Percentiles rank a stretch among this genome's conserved stretches.
These are phyloP conservation scores for Drosophila teissieri DNA, from an alignment of 1,140 invertebrate species.

Conservation along the genomic window DNA sequence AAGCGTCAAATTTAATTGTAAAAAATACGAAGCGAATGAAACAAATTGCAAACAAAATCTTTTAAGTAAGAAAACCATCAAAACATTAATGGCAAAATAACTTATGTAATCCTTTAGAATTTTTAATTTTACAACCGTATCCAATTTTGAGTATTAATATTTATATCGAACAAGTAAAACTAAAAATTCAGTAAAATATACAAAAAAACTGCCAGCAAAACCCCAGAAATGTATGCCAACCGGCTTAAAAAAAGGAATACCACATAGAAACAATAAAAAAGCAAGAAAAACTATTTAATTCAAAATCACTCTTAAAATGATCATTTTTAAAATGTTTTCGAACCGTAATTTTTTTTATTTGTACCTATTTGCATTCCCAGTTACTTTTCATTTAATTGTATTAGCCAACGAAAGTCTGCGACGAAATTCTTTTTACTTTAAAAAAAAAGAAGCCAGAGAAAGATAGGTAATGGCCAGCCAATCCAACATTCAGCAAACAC, in stretches of 20 bases:
- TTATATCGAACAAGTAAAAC: slow-evolving; percentile 50
- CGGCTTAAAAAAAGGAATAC: slow-evolving; percentile 19
- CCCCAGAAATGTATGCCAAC: slow-evolving; percentile 7
- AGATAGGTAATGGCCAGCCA: slow-evolving; percentile 8
- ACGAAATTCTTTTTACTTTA: no score
- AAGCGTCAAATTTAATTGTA: slow-evolving; percentile 68
- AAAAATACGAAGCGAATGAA: slow-evolving; percentile 49
- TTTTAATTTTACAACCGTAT: slow-evolving; percentile 60
- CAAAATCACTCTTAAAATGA: no score
- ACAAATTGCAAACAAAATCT: slow-evolving; percentile 41
- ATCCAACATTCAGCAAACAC: slow-evolving; percentile 42
- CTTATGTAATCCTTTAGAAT: slow-evolving; percentile 58
- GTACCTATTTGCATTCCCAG: not conserved
- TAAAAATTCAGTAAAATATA: slow-evolving; percentile 43
- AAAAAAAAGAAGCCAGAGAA: no score
- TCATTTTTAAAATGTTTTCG: slow-evolving; percentile 31
- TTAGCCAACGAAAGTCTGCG: slow-evolving; percentile 4
- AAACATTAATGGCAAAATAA: slow-evolving; percentile 29
- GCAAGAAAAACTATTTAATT: slow-evolving; percentile 20
- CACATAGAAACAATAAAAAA: slow-evolving; percentile 40
- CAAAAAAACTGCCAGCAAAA: slow-evolving; percentile 60
- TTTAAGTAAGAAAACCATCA: slow-evolving; percentile 60
- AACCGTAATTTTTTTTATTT: slow-evolving; percentile 6
- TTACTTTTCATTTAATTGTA: not conserved
- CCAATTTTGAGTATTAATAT: slow-evolving; percentile 71